Evolutionary conservation across 1,140 invertebrate genomes (phyloP).

Genomic region (Tigriopus japonicus): DNA sequence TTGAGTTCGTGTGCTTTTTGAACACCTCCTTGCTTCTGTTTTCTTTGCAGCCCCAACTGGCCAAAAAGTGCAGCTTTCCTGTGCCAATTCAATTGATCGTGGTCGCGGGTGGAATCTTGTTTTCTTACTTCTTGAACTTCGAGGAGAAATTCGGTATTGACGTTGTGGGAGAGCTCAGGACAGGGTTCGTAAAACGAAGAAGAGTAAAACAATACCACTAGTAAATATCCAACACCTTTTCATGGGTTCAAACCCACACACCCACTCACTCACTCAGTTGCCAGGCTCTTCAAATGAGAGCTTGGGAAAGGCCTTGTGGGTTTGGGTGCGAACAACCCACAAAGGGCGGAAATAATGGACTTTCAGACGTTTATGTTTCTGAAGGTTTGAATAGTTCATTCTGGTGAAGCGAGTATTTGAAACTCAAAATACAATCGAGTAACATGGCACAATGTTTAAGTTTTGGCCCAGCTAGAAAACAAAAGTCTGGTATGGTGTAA

Average conservation of each 20-base stretch:
- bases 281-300: too few species aligned
- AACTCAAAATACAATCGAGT: too few species aligned
- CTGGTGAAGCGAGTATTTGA: too few species aligned
- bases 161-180: conserved; percentile 54
- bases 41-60: conserved; percentile 19
- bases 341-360: too few species aligned
- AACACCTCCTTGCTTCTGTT: background rate
- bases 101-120: conserved; percentile 52
- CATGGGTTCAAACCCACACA: background rate
- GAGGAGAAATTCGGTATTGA: conserved; percentile 36
- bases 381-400: too few species aligned
- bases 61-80: conserved; percentile 47
- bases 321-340: too few species aligned
- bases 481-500: too few species aligned
- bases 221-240: background rate
- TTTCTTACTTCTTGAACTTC: conserved; percentile 41
- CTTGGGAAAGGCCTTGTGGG: too few species aligned
- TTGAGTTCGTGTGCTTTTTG: background rate
- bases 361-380: too few species aligned
- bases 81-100: conserved; percentile 69
- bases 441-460: too few species aligned
- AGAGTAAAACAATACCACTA: background rate
- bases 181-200: conserved; percentile 37
- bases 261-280: background rate
- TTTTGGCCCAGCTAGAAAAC: too few species aligned